Conservation (phyloP, 64 coral and sea anemone genomes). For the Acropora yongei region DNA sequence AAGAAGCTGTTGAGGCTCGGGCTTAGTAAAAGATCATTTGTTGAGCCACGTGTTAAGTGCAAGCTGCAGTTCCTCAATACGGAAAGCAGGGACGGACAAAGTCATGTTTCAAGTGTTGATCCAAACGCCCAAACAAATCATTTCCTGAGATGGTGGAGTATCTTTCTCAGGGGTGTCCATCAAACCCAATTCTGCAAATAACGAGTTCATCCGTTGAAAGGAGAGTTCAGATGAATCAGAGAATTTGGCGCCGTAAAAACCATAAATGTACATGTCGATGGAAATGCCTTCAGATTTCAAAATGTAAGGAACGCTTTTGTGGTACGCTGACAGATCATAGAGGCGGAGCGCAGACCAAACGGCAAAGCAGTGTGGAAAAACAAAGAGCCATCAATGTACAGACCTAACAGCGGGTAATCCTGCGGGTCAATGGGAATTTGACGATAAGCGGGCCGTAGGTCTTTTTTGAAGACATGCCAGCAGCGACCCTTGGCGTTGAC, state of each 20-base stretch:
- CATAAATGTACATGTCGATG: constrained; percentile 54
- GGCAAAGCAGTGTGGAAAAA: constrained; percentile 60
- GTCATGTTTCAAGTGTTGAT: constrained; percentile 38
- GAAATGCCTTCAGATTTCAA: constrained; percentile 28
- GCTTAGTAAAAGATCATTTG: constrained; percentile 14
- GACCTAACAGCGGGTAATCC: constrained; percentile 50
- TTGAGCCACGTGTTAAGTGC: constrained; percentile 21
- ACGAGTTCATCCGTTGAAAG: constrained; percentile 27
- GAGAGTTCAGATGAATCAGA: constrained; percentile 1
- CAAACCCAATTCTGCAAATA: constrained; percentile 52
- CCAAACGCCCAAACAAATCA: constrained; percentile 59
- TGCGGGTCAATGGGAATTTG: constrained; percentile 71
- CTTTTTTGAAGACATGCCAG: constrained; percentile 77
- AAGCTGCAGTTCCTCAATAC: constrained; percentile 32
- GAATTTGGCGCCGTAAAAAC: constrained; percentile 54
- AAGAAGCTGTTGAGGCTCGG: constrained; percentile 22
- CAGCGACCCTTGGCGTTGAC: constrained; percentile 44
- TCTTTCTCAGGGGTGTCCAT: constrained; percentile 49
- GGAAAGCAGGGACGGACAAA: constrained; percentile 50
- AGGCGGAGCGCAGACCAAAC: constrained; percentile 64
- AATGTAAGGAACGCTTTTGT: constrained; percentile 71
- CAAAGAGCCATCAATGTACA: constrained; percentile 45
- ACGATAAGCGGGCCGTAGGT: constrained; percentile 56
- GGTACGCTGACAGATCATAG: constrained; percentile 67
- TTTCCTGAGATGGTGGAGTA: constrained; percentile 22